Base-by-base conservation (phyloP, 2,113 vertebrate species). In the Cettia cetti region DNA sequence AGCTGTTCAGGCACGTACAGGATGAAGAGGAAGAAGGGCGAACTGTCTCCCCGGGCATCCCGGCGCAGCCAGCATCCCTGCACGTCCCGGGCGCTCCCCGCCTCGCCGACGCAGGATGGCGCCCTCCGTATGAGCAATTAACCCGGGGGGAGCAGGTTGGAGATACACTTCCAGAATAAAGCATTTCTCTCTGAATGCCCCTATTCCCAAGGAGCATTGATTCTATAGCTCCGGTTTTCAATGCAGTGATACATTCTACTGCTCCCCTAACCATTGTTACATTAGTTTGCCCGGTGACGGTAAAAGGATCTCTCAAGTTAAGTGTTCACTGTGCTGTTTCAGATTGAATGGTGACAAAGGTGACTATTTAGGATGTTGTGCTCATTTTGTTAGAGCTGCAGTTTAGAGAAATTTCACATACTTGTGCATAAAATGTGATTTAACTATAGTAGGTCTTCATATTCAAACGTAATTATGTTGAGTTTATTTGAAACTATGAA, bases 71-170 rank as follows among this genome's bases (percentile, higher is more conserved):
- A 27, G 49, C 52, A 81, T 42, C 80, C n/a, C n/a, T 6, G 44
- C 69, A 7, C 14, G 10, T 17, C 23, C 28, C 45, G 22, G 31
- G 24, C 39, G 19, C 88, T 94, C 82, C 90, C 92, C 80, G 71
- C 63, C 83, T 31, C 57, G 86, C 94, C 80, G 83, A 96, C 98
- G 13, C 98, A 96, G 96, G 98, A 98, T 98, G 98, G 98, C 97
- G 97, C 97, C 91, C 96, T 94, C 94, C 69, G 95, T 85, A 97
- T 82, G 97, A 92, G 95, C 91, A 96, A 97, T 94, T 97, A 91
- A 45, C 39, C 18, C 18, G 30, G 19, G 42, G 56, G 49, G 47
- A 70, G 60, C 56, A 47, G 47, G 52, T 33, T 65, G 56, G 49
- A 44, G 27, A 27, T 23, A 28, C 22, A 21, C 56, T 40, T 24